These are phyloP conservation scores for Tenebrosternarchus preto DNA, from an alignment of 2,113 vertebrate genomes.

Conservation along the genomic window DNA sequence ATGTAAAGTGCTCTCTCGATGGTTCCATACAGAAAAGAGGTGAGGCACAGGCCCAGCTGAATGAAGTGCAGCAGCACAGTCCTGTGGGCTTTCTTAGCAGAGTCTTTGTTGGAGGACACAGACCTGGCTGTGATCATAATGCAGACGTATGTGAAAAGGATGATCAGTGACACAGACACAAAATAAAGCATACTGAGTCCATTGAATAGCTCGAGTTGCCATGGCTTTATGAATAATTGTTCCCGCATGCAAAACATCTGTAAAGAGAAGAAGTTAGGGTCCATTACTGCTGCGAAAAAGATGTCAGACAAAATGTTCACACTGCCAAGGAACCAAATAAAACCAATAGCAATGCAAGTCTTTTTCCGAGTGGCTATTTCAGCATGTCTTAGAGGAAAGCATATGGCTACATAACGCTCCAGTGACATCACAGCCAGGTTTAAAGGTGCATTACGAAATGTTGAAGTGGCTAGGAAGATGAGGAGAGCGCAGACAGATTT, in stretches of 20 bases:
- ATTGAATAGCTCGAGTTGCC: constrained; percentile 34
- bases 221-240: constrained; percentile 5
- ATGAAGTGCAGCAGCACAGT: constrained; percentile 42
- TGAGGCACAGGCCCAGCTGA: constrained; percentile 43
- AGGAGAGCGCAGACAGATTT: constrained; percentile 26
- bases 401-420: constrained; percentile 55
- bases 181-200: constrained; percentile 26
- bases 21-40: constrained; percentile 15
- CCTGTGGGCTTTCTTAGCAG: constrained; percentile 34
- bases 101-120: constrained; percentile 45
- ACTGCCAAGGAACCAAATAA: constrained; percentile 43
- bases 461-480: constrained; percentile 10
- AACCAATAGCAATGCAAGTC: constrained; percentile 37
- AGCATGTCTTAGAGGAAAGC: constrained; percentile 50
- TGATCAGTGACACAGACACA: constrained; percentile 10
- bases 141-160: constrained; percentile 44
- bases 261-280: neutral
- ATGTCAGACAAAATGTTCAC: constrained; percentile 36
- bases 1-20: constrained; percentile 7
- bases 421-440: constrained; percentile 57
- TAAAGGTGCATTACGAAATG: constrained; percentile 48
- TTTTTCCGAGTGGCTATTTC: constrained; percentile 45
- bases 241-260: constrained; percentile 29
- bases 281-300: constrained; percentile 2
- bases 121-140: constrained; percentile 44